Base-by-base conservation (phyloP, 1,140 invertebrate genomes). In the Cotesia vestalis region DNA sequence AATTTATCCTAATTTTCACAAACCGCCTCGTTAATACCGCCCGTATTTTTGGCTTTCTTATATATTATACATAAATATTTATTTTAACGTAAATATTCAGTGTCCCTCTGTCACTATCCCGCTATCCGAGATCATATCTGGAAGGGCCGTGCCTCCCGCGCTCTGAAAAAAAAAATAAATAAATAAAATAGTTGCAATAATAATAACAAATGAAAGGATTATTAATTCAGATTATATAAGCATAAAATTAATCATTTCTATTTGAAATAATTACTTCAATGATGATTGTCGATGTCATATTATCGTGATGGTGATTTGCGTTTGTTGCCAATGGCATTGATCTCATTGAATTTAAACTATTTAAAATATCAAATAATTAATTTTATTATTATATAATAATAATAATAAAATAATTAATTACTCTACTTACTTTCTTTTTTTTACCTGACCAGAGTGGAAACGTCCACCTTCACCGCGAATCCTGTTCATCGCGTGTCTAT, bases 401-500 rank as follows among this genome's bases (percentile, higher is more conserved):
- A 8, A 40, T 11, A 6, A 64, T n/a, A 34, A 14, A 34, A 20
- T 62, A 35, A 6, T 35, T 35, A 34, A 52, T 14, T 60, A 72
- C n/a, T 68, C 53, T 38, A 80, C 79, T 85, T 83, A 89, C 87
- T 83, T 87, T 80, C 87, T 80, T 80, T 91, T 91, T 75, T 91
- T 91, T 1, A 90, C 89, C 73, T 90, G 90, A 34, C 92, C 92
- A 20, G 95, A 95, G 84, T 96, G 94, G 80, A 99, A 99, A 70
- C 98, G 89, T 1, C 98, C 98, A 62, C 98, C 98, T 88, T 98
- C 96, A 4, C 98, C 98, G 71, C 98, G 89, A 78, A 97, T 94
- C 81, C 98, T 90, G 84, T 99, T 99, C 95, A 99, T 96, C 0
- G 98, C 98, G 83, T 99, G 98, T 78, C 94, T 89, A 88, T 99